Conservation (phyloP, 1,140 invertebrate genomes). For the Callitettix versicolor region DNA sequence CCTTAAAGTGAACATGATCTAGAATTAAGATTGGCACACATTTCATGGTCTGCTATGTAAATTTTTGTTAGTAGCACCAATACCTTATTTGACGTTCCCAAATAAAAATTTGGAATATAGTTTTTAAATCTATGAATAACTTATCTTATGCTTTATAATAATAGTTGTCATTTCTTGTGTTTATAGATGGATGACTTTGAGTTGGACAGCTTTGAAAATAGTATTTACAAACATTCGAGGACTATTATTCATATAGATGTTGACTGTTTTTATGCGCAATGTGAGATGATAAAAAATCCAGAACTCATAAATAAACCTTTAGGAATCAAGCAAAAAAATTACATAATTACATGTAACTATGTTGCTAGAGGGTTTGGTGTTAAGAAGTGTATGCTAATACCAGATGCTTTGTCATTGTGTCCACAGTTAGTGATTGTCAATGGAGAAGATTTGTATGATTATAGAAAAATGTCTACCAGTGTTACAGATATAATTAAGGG, state of each 20-base stretch:
- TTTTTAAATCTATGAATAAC: no score
- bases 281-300: constrained; percentile 61
- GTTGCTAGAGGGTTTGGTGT: constrained; percentile 57
- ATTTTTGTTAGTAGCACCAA: no score
- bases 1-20: no score
- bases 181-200: no score
- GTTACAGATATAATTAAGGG: constrained; percentile 52
- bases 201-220: not conserved
- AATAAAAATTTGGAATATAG: no score
- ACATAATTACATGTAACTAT: constrained; percentile 72
- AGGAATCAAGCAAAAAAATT: constrained; percentile 67
- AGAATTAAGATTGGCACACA: no score
- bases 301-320: constrained; percentile 49
- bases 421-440: constrained; percentile 55
- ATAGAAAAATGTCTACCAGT: constrained; percentile 56
- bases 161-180: no score
- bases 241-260: constrained; percentile 65
- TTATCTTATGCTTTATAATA: no score
- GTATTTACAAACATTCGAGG: constrained; percentile 36
- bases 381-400: constrained; percentile 58
- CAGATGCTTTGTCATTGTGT: constrained; percentile 54
- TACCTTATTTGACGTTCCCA: no score
- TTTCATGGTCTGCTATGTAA: no score
- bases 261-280: constrained; percentile 75
- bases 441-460: constrained; percentile 64